These are phyloP conservation scores for Reticulitermes speratus DNA, from an alignment of 1,140 invertebrate species.

Conservation along the genomic window DNA sequence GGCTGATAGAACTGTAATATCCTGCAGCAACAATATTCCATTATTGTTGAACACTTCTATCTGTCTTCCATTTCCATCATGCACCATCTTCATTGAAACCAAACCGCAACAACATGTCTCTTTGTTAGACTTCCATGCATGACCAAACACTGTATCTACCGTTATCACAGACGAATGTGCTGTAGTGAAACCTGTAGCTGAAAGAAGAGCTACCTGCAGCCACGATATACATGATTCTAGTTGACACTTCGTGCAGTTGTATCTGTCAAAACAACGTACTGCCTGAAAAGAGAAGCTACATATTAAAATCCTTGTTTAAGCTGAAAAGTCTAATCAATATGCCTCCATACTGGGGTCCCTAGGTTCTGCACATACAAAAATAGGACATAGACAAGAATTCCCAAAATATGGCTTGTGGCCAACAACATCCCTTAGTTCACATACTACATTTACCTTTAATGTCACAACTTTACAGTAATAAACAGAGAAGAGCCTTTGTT, in stretches of 20 bases:
- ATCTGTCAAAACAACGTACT: neutral
- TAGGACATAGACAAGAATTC: neutral
- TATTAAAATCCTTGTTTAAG: neutral
- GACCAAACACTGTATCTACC: constrained; percentile 17
- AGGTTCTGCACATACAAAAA: neutral
- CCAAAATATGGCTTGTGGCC: too few species aligned
- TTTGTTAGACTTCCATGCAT: neutral
- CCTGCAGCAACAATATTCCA: neutral
- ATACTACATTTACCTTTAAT: neutral
- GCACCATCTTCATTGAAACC: neutral
- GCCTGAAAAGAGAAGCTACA: neutral
- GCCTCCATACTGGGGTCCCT: neutral
- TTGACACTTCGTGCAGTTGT: neutral
- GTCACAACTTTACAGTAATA: neutral
- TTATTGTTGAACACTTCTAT: neutral
- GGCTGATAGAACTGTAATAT: neutral
- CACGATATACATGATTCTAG: neutral
- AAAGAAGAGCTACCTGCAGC: constrained; percentile 5
- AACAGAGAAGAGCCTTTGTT: too few species aligned
- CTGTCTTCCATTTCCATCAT: neutral
- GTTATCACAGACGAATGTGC: neutral
- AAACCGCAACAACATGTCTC: constrained; percentile 19
- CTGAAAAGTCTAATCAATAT: neutral
- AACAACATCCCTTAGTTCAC: neutral
- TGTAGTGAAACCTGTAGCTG: neutral